phyloP scores from a whole-genome alignment of 1,140 invertebrate genomes.

The Ectropis grisescens region DNA sequence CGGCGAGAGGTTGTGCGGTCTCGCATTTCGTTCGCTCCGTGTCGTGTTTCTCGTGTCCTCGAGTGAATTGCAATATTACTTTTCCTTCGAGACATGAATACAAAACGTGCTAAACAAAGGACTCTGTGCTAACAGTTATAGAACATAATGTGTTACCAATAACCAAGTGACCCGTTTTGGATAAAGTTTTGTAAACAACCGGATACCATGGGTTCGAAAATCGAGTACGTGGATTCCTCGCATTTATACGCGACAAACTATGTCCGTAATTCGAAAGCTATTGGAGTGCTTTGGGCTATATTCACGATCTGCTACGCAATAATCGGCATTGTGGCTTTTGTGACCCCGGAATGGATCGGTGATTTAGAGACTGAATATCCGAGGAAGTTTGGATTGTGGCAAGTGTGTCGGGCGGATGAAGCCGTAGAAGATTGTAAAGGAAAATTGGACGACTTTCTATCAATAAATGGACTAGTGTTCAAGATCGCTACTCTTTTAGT shows the following conservation, averaged over 20 bases:
- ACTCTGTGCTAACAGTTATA: constrained; percentile 14
- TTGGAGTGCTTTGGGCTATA: constrained; percentile 96
- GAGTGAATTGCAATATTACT: constrained; percentile 26
- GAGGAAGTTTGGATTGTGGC: constrained; percentile 94
- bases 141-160: constrained; percentile 27
- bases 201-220: constrained; percentile 84
- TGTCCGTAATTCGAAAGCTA: constrained; percentile 95
- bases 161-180: constrained; percentile 15
- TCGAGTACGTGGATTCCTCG: constrained; percentile 90
- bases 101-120: constrained; percentile 8
- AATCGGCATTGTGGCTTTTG: constrained; percentile 93
- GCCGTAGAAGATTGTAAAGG: constrained; percentile 84
- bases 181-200: constrained; percentile 20
- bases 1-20: constrained; percentile 41
- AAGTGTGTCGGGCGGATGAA: constrained; percentile 81
- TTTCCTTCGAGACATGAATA: constrained; percentile 30
- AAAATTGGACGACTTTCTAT: constrained; percentile 85
- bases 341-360: constrained; percentile 95
- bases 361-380: constrained; percentile 87
- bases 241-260: constrained; percentile 94
- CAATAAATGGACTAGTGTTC: constrained; percentile 80
- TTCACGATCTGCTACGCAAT: constrained; percentile 97
- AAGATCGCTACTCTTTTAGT: constrained; percentile 89
- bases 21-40: constrained; percentile 27
- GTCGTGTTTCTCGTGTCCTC: constrained; percentile 51